Evolutionary conservation across 2,113 vertebrate species (phyloP).

Genomic region (Oostethus manadensis): DNA sequence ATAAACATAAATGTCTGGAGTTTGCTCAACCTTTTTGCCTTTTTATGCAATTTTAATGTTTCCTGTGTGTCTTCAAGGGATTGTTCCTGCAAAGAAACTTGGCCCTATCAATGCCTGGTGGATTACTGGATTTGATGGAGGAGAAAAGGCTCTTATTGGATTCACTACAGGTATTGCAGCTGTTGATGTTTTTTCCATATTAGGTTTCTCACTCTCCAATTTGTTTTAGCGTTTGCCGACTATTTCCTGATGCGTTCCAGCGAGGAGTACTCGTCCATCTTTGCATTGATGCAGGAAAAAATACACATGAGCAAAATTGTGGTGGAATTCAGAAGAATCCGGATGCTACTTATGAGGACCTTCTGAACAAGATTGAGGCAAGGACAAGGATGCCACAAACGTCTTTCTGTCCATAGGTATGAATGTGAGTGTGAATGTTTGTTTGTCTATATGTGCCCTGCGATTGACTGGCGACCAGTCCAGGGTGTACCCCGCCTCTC

Average conservation of each 20-base stretch:
- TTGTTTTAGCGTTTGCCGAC: constrained; percentile 81
- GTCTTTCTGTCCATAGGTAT: too few species aligned
- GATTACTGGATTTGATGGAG: constrained; percentile 95
- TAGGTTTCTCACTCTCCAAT: too few species aligned
- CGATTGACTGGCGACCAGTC: too few species aligned
- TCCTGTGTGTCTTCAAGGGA: constrained; percentile 64
- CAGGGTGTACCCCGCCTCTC: too few species aligned
- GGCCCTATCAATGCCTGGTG: constrained; percentile 97
- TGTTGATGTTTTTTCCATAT: neutral
- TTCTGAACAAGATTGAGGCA: constrained; percentile 94
- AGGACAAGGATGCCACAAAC: neutral
- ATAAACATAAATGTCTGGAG: too few species aligned
- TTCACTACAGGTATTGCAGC: constrained; percentile 84
- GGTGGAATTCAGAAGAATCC: constrained; percentile 91
- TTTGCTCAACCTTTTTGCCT: too few species aligned
- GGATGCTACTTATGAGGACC: constrained; percentile 85
- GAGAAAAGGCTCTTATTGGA: constrained; percentile 91
- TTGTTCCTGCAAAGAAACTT: constrained; percentile 87
- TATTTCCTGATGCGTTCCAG: constrained; percentile 96
- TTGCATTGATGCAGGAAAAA: constrained; percentile 94
- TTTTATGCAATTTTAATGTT: too few species aligned
- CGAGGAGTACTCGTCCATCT: constrained; percentile 84
- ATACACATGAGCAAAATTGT: constrained; percentile 99
- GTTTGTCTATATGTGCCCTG: too few species aligned
- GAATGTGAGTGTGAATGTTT: too few species aligned